A percentile compares a stretch with the other conserved stretches of the same genome.
phyloP scores from a whole-genome alignment of 1,140 invertebrate species.

The Steinernema khuongi region DNA sequence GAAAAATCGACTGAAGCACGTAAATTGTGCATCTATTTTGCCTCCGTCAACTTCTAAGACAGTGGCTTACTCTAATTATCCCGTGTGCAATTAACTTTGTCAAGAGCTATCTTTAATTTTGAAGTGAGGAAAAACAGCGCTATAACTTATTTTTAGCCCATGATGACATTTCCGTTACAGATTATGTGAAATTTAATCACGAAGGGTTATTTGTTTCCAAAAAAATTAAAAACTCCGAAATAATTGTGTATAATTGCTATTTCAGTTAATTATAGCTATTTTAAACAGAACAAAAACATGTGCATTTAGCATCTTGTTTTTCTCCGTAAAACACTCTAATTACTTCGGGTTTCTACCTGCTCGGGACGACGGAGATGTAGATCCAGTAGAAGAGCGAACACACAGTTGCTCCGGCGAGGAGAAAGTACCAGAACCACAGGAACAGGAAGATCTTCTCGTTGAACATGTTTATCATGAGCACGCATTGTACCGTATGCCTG shows the following conservation, averaged over 20 bases:
- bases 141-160: too few relatives aligned
- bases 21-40: too few relatives aligned
- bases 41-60: not conserved
- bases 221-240: too few relatives aligned
- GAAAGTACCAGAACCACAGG: conserved; percentile 59
- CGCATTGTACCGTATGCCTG: conserved; percentile 57
- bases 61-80: not conserved
- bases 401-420: conserved; percentile 54
- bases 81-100: too few relatives aligned
- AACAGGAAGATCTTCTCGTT: conserved; percentile 66
- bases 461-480: conserved; percentile 76
- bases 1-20: not conserved
- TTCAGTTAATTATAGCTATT: too few relatives aligned
- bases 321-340: not conserved
- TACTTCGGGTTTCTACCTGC: conserved; percentile 41
- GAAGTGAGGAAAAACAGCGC: too few relatives aligned
- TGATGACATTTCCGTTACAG: too few relatives aligned
- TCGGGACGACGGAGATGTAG: conserved; percentile 57
- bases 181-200: too few relatives aligned
- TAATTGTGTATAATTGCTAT: too few relatives aligned
- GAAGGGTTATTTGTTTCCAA: too few relatives aligned
- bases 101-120: too few relatives aligned
- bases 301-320: too few relatives aligned
- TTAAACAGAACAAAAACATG: not conserved
- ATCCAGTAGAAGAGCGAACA: conserved; percentile 59